phyloP scores from a whole-genome alignment of 1,140 invertebrate genomes.

The Pentalonia nigronervosa region DNA sequence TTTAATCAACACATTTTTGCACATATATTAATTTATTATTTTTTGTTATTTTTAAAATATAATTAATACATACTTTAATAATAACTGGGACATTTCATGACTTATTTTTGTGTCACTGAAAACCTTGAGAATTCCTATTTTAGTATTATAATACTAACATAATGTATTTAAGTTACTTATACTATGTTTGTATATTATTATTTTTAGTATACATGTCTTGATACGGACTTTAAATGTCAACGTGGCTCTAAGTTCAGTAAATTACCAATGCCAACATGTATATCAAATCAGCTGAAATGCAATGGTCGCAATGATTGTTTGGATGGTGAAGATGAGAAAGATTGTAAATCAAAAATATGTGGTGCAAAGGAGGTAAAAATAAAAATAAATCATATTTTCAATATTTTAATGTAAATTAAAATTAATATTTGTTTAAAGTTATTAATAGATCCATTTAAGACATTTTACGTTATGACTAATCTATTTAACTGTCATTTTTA shows the following conservation, averaged over 20 bases:
- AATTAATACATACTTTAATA: background rate
- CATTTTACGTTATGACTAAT: no score
- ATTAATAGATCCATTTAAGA: background rate
- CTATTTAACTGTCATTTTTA: no score
- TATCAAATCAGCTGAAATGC: slow-evolving; percentile 70
- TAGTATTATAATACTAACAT: background rate
- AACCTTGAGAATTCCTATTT: background rate
- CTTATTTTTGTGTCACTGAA: background rate
- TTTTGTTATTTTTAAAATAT: background rate
- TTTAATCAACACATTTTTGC: background rate
- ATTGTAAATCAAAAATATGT: slow-evolving; percentile 69
- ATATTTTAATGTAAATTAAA: background rate
- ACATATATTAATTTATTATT: background rate
- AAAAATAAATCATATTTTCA: background rate
- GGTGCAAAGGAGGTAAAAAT: slow-evolving; percentile 41
- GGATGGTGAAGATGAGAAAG: slow-evolving; percentile 75
- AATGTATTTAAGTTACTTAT: background rate
- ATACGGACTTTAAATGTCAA: slow-evolving; percentile 63
- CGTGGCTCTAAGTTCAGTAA: slow-evolving; percentile 58
- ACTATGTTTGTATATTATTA: background rate
- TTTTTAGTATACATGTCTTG: slow-evolving; percentile 61
- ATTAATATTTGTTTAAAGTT: background rate
- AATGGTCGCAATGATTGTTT: slow-evolving; percentile 74
- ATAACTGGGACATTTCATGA: background rate
- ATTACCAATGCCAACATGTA: slow-evolving; percentile 65